phyloP scores from a whole-genome alignment of 2,888 invertebrate genomes.

The Brachypterus glaber region DNA sequence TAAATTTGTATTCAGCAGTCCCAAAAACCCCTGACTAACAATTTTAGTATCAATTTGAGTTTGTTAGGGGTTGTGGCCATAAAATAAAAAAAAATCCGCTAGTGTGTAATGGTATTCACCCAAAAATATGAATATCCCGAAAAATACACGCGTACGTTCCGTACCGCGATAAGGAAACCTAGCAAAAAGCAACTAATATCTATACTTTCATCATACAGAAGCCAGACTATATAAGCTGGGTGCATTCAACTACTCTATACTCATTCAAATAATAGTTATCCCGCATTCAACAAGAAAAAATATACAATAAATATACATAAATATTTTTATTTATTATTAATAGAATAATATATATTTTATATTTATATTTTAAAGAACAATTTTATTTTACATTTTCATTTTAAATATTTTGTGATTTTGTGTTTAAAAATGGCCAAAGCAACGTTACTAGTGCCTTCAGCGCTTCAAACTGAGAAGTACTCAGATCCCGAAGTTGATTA shows the following conservation, averaged over 20 bases:
- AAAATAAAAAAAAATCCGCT: too few species aligned
- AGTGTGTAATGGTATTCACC: too few species aligned
- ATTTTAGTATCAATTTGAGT: too few species aligned
- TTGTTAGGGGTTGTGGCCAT: too few species aligned
- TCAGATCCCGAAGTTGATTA: neutral
- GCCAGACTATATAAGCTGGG: slow-evolving; percentile 16
- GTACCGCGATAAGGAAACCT: slow-evolving; percentile 2
- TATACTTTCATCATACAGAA: slow-evolving; percentile 20
- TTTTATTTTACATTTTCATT: neutral
- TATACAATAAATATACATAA: slow-evolving; percentile 8
- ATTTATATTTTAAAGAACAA: too few species aligned
- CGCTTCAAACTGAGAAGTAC: neutral
- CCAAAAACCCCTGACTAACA: too few species aligned
- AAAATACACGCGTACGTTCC: too few species aligned
- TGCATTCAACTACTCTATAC: slow-evolving; percentile 13
- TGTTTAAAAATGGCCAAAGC: slow-evolving; percentile 17
- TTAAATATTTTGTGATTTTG: neutral
- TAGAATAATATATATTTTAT: too few species aligned
- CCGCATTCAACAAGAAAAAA: slow-evolving; percentile 5
- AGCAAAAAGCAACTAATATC: slow-evolving; percentile 7
- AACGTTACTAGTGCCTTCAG: slow-evolving; percentile 6
- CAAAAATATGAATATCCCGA: too few species aligned
- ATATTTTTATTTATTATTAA: too few species aligned
- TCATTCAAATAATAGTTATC: slow-evolving; percentile 10
- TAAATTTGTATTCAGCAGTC: too few species aligned